A percentile compares a stretch with the other conserved stretches of the same genome.
These are phyloP conservation scores for Polypedilum vanderplanki DNA, from an alignment of 1,140 invertebrate species.

Conservation along the genomic window DNA sequence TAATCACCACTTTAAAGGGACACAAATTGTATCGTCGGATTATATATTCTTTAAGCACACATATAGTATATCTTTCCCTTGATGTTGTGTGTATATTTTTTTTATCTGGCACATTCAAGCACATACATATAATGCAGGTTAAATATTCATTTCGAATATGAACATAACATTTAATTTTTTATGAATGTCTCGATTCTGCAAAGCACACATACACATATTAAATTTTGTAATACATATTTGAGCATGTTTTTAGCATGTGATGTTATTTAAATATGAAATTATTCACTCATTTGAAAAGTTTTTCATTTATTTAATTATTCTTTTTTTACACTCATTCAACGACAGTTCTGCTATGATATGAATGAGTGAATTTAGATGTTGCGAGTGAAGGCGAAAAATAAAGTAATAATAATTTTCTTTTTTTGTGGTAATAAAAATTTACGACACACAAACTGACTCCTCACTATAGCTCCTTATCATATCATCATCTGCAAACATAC, in stretches of 20 bases:
- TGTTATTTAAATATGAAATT: not conserved
- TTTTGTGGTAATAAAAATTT: not conserved
- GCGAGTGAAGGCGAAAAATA: not conserved
- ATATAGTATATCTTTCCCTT: not conserved
- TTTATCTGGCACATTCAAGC: no score
- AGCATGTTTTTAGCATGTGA: not conserved
- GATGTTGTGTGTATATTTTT: not conserved
- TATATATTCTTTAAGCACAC: constrained; percentile 19
- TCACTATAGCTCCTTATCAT: not conserved
- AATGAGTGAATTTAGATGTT: no score
- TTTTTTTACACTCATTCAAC: no score
- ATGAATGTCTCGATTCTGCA: constrained; percentile 17
- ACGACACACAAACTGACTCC: not conserved
- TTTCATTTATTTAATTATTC: no score
- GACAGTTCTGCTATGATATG: no score
- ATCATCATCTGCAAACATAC: not conserved
- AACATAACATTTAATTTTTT: constrained; percentile 5
- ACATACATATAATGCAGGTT: not conserved
- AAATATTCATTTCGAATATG: constrained; percentile 9
- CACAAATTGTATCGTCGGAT: not conserved
- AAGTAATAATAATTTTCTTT: not conserved
- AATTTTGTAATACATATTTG: not conserved
- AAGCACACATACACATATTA: not conserved
- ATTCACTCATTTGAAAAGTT: no score
- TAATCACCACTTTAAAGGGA: constrained; percentile 3